These are phyloP conservation scores for Pherbina coryleti DNA, from an alignment of 2,888 invertebrate genomes.

Conservation along the genomic window DNA sequence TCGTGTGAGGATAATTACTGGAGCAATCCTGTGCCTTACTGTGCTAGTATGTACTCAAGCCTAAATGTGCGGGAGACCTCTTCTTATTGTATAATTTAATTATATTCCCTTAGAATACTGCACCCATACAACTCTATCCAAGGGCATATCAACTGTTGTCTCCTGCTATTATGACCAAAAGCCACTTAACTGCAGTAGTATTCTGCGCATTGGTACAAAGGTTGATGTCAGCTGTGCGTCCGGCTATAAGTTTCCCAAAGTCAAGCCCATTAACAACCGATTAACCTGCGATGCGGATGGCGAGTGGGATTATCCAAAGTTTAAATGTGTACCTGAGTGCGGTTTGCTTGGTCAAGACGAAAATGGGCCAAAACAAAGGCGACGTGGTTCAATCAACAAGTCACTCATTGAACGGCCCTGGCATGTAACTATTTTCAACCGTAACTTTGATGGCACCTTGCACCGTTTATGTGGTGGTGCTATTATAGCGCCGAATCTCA, in stretches of 20 bases:
- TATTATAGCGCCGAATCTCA: constrained; percentile 54
- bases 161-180: constrained; percentile 39
- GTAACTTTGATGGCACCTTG: constrained; percentile 22
- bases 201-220: constrained; percentile 41
- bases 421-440: constrained; percentile 57
- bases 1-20: background rate
- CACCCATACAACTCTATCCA: constrained; percentile 8
- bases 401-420: constrained; percentile 55
- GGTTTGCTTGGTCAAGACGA: constrained; percentile 46
- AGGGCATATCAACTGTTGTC: constrained; percentile 40
- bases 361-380: constrained; percentile 13
- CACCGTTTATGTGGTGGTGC: constrained; percentile 55
- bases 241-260: constrained; percentile 40
- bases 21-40: constrained; percentile 1
- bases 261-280: background rate
- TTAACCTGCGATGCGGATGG: constrained; percentile 52
- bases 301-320: constrained; percentile 54
- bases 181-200: constrained; percentile 24
- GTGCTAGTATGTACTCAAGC: constrained; percentile 3
- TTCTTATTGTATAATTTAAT: too few species aligned
- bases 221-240: constrained; percentile 47
- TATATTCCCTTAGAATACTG: constrained; percentile 31
- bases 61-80: background rate
- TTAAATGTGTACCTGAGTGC: constrained; percentile 56
- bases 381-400: constrained; percentile 29